Conservation (phyloP, 1,140 invertebrate species). For the Eupeodes corollae region DNA sequence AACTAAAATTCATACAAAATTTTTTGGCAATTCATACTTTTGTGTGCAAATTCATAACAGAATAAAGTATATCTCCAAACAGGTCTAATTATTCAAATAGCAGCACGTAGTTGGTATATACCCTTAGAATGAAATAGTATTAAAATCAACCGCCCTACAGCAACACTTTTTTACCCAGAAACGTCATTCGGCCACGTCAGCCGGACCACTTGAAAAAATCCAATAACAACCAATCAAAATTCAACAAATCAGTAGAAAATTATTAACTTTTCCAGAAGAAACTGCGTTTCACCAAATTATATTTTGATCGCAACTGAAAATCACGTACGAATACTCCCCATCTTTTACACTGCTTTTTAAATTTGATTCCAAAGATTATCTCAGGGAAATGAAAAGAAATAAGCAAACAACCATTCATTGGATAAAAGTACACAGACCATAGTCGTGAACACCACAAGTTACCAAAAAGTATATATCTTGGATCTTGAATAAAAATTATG, state of each 20-base stretch:
- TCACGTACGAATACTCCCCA: slow-evolving; percentile 2
- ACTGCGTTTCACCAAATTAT: neutral
- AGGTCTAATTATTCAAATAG: too few species aligned
- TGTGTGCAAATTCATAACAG: too few species aligned
- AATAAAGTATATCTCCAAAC: too few species aligned
- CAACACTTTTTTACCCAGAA: too few species aligned
- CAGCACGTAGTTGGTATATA: too few species aligned
- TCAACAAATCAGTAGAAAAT: slow-evolving; percentile 1
- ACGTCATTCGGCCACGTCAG: neutral
- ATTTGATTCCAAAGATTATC: neutral
- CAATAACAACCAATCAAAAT: slow-evolving; percentile 2
- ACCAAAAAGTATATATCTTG: neutral
- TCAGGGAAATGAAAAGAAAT: neutral
- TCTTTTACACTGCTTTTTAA: neutral
- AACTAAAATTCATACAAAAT: too few species aligned
- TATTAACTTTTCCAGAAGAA: neutral
- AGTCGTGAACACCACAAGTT: neutral
- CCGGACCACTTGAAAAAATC: neutral
- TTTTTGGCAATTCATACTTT: too few species aligned
- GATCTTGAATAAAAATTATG: neutral
- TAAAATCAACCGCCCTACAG: too few species aligned
- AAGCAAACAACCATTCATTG: too few species aligned
- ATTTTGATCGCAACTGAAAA: neutral
- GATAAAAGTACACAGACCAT: too few species aligned
- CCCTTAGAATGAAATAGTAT: too few species aligned